Conservation (phyloP, 2,888 invertebrate genomes). For the Conops quadrifasciatus region DNA sequence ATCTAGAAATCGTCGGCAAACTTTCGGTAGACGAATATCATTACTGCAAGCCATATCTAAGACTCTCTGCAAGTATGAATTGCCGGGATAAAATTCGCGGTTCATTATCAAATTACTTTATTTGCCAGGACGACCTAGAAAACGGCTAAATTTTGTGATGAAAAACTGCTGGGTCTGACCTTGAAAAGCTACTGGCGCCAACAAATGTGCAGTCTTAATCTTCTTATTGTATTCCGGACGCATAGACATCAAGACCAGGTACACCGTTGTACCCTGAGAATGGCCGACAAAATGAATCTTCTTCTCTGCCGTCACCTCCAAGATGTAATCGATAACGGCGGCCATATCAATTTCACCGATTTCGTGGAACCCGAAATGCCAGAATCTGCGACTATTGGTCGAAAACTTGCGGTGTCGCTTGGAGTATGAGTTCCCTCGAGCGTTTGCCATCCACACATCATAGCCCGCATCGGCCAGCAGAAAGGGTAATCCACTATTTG, state of each 20-base stretch:
- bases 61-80: slow-evolving; percentile 16
- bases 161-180: too few relatives aligned
- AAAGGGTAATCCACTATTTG: slow-evolving; percentile 42
- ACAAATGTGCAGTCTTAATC: slow-evolving; percentile 45
- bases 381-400: slow-evolving; percentile 45
- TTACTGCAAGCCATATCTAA: slow-evolving; percentile 19
- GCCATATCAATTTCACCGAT: slow-evolving; percentile 74
- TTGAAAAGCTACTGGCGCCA: slow-evolving; percentile 59
- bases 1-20: slow-evolving; percentile 2
- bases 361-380: slow-evolving; percentile 80
- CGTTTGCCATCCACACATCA: slow-evolving; percentile 51
- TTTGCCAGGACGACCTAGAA: slow-evolving; percentile 33
- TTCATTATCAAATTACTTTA: slow-evolving; percentile 15
- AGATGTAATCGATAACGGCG: slow-evolving; percentile 50
- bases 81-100: slow-evolving; percentile 18
- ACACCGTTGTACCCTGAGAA: slow-evolving; percentile 49
- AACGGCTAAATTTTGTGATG: too few relatives aligned
- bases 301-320: slow-evolving; percentile 36
- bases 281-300: slow-evolving; percentile 47
- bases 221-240: slow-evolving; percentile 46
- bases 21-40: slow-evolving; percentile 34
- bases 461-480: slow-evolving; percentile 48
- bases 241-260: slow-evolving; percentile 45
- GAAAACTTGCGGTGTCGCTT: slow-evolving; percentile 50
- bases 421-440: slow-evolving; percentile 48